Conservation (phyloP, 2,888 invertebrate species). For the Isotomurus palustris region DNA sequence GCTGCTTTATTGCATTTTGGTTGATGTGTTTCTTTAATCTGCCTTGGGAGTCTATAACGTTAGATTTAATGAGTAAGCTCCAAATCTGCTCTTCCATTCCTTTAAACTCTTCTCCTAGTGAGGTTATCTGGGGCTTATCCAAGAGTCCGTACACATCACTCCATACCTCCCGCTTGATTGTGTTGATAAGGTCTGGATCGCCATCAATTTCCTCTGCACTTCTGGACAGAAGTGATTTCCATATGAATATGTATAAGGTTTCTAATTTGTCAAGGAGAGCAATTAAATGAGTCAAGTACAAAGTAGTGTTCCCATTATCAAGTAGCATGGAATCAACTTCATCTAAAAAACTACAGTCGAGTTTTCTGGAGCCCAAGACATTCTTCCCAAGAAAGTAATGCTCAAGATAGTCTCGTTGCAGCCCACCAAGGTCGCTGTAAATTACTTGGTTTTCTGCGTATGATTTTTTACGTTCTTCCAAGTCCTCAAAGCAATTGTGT, state of each 20-base stretch:
- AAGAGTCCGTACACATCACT: too few species aligned
- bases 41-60: too few species aligned
- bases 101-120: too few species aligned
- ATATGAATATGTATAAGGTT: neutral
- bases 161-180: too few species aligned
- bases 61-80: neutral
- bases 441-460: neutral
- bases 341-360: too few species aligned
- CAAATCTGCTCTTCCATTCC: neutral
- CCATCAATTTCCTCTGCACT: too few species aligned
- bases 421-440: neutral
- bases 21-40: too few species aligned
- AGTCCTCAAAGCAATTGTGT: neutral
- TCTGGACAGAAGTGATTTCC: too few species aligned
- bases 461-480: neutral
- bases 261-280: neutral
- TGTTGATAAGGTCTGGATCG: too few species aligned
- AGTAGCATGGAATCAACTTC: conserved; percentile 1
- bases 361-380: too few species aligned
- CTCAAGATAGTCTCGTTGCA: neutral
- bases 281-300: neutral
- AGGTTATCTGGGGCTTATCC: too few species aligned
- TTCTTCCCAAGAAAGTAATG: neutral
- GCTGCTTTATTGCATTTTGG: too few species aligned
- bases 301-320: neutral